Base-by-base conservation (phyloP, 2,888 invertebrate genomes). In the Acronicta aceris region DNA sequence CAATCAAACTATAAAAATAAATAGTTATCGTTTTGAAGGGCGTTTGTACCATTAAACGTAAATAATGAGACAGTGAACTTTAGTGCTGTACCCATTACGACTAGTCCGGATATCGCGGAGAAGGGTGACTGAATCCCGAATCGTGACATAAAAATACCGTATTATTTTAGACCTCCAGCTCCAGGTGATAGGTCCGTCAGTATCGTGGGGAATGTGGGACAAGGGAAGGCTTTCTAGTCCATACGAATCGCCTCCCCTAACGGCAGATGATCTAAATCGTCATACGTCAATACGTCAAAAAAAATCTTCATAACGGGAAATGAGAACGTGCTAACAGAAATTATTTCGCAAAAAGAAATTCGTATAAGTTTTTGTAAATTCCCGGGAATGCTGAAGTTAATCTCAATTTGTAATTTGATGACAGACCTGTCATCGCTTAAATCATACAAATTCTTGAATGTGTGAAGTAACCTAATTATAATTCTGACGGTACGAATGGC, bases 31-130 rank as follows among this genome's bases (percentile, higher is more conserved):
- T 7, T 41, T 16, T 58, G 62, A 71, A 74, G 71, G 71, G 56
- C 71, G 36, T 42, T 36, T 27, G 30, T 41, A 47, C 27, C 46
- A 59, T 71, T 67, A 67, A 58, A 59, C 62, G 67, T 63, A 65
- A 74, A 45, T 65, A 60, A 71, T 67, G 71, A 60, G 52, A 33
- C 27, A 46, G 45, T 63, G 59, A 70, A 54, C 64, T 45, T 13
- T 43, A 47, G 51, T 49, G 59, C 2, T 42, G 56, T 43, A 4
- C 38, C 51, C 50, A 55, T n/a, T 45, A 41, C 21, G 30, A 30
- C 43, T 50, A 21, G 8, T 62, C 42, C 66, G 71, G 54, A 52
- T 51, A 54, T 30, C 71, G 56, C n/a, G 56, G 54, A 62, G 13
- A 60, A 48, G 10, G 41, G 47, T 5, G 10, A 12, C 6, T 8